A percentile compares a stretch with the other conserved stretches of the same genome.
These are phyloP conservation scores for Ormyrus rosae DNA, from an alignment of 2,888 invertebrate species.

Conservation along the genomic window DNA sequence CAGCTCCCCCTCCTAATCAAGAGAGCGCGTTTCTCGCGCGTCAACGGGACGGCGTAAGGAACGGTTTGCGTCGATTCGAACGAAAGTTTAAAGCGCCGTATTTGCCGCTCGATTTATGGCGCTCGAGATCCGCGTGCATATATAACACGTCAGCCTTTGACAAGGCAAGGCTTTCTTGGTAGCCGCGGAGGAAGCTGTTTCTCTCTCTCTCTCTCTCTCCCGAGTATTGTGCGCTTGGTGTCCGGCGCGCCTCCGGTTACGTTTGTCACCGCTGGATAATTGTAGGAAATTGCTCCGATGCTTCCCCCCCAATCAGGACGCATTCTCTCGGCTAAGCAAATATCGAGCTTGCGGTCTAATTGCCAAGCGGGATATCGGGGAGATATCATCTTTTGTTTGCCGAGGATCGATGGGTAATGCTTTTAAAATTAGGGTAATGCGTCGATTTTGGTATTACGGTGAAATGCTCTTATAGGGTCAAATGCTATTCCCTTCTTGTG, in stretches of 20 bases:
- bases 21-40: background rate
- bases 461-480: too few relatives aligned
- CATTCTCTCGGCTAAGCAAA: constrained; percentile 59
- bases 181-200: constrained; percentile 45
- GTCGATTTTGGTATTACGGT: too few relatives aligned
- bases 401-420: too few relatives aligned
- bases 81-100: constrained; percentile 38
- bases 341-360: background rate
- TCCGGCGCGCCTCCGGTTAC: constrained; percentile 59
- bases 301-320: constrained; percentile 66
- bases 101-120: constrained; percentile 40
- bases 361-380: too few relatives aligned
- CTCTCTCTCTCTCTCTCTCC: constrained; percentile 4
- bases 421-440: too few relatives aligned
- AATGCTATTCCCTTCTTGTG: too few relatives aligned
- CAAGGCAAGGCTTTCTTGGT: constrained; percentile 45
- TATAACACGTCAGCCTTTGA: constrained; percentile 24
- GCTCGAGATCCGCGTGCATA: constrained; percentile 27
- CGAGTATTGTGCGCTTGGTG: constrained; percentile 62
- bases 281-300: constrained; percentile 70
- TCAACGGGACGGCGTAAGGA: background rate
- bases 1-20: too few relatives aligned
- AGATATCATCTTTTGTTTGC: too few relatives aligned
- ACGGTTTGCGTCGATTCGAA: constrained; percentile 12
- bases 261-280: constrained; percentile 66